These are phyloP conservation scores for Rhinogobio ventralis DNA, from an alignment of 2,797 vertebrate genomes.

Conservation along the genomic window DNA sequence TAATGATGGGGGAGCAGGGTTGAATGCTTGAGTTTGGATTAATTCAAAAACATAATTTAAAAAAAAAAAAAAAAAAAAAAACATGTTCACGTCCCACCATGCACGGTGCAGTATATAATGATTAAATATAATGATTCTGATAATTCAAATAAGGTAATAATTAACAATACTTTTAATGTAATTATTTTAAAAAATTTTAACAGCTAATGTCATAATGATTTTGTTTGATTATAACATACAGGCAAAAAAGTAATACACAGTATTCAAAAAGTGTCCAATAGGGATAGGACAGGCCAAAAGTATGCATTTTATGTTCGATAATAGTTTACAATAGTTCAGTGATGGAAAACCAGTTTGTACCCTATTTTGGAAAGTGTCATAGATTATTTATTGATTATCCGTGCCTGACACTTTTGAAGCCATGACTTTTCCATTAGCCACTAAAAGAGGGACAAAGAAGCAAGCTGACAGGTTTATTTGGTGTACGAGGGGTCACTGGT, in stretches of 20 bases:
- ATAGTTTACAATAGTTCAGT: conserved; percentile 1
- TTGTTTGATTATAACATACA: neutral
- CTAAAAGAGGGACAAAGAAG: conserved; percentile 71
- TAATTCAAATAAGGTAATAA: neutral
- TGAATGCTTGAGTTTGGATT: too few relatives aligned
- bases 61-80: too few relatives aligned
- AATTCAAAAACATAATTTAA: too few relatives aligned
- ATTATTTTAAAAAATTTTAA: neutral
- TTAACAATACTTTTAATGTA: neutral
- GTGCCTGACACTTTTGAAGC: conserved; percentile 62
- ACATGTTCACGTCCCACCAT: neutral
- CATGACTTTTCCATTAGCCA: conserved; percentile 68
- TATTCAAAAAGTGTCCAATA: neutral
- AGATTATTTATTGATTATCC: conserved; percentile 53
- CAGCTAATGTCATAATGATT: neutral
- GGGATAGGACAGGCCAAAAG: neutral
- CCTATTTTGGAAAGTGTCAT: conserved; percentile 47
- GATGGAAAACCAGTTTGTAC: neutral
- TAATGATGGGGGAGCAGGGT: too few relatives aligned
- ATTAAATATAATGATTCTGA: neutral
- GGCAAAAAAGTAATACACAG: neutral
- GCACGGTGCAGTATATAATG: neutral
- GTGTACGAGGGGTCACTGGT: conserved; percentile 43
- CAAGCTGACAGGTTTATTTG: conserved; percentile 70
- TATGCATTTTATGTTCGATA: neutral